Evolutionary conservation across 2,113 vertebrate species (phyloP).

Genomic region (Coreoperca whiteheadi): DNA sequence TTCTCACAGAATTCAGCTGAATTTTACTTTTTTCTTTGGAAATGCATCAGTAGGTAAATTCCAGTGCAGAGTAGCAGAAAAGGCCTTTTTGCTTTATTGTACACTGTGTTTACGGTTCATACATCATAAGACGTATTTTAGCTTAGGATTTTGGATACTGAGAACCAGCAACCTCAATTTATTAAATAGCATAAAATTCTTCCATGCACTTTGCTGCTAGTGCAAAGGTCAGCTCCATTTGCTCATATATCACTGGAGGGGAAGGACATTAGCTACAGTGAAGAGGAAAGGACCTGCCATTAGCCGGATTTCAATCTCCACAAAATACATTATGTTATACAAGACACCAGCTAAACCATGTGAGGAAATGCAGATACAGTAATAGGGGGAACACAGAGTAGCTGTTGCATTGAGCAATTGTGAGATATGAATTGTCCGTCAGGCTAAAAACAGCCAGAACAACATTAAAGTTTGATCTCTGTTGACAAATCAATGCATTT

Average conservation of each 20-base stretch:
- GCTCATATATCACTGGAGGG: not conserved
- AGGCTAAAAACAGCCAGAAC: not conserved
- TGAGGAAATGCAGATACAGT: not conserved
- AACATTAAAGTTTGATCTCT: not conserved
- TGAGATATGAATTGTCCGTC: not conserved
- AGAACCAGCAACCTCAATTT: not conserved
- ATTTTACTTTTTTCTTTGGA: not conserved
- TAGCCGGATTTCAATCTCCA: constrained; percentile 14
- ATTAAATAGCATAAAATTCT: constrained; percentile 7
- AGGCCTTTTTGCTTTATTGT: not conserved
- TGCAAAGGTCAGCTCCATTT: constrained; percentile 20
- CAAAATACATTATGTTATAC: not conserved
- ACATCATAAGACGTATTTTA: constrained; percentile 9
- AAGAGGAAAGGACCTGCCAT: not conserved
- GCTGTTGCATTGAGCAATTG: not conserved
- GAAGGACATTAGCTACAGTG: not conserved
- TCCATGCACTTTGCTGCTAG: not conserved
- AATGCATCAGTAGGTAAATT: not conserved
- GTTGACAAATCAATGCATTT: too few relatives aligned
- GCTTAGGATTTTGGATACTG: not conserved
- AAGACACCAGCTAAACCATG: not conserved
- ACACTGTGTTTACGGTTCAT: not conserved
- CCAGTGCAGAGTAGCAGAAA: not conserved
- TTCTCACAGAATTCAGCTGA: not conserved
- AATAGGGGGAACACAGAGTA: not conserved